Percentiles rank a stretch among this genome's conserved stretches.
Evolutionary conservation across 2,888 invertebrate genomes (phyloP).

Genomic region (Patella pellucida): DNA sequence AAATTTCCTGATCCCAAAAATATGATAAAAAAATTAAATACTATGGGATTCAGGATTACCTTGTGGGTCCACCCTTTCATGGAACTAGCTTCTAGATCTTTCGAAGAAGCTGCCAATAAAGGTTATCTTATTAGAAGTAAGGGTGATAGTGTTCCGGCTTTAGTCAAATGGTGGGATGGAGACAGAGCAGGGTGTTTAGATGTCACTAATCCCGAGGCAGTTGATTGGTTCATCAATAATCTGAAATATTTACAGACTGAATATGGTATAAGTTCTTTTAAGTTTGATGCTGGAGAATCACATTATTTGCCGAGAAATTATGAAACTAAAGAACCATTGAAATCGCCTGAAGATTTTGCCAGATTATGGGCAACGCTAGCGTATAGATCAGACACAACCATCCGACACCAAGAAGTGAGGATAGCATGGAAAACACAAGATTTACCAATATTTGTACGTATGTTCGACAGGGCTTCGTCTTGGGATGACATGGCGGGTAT

Average conservation of each 20-base stretch:
- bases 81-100: conserved; percentile 73
- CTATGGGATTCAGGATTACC: conserved; percentile 80
- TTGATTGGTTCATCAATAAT: conserved; percentile 82
- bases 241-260: conserved; percentile 77
- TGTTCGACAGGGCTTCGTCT: conserved; percentile 88
- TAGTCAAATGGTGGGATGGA: conserved; percentile 85
- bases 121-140: background rate
- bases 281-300: conserved; percentile 77
- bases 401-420: conserved; percentile 83
- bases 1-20: conserved; percentile 80
- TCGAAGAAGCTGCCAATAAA: background rate
- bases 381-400: conserved; percentile 42
- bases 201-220: conserved; percentile 85
- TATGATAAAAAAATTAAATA: conserved; percentile 75
- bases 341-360: conserved; percentile 54
- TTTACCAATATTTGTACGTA: conserved; percentile 81
- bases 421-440: conserved; percentile 86
- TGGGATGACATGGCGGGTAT: conserved; percentile 86
- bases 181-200: conserved; percentile 84
- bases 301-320: conserved; percentile 57
- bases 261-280: conserved; percentile 87
- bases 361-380: conserved; percentile 56
- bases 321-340: conserved; percentile 38
- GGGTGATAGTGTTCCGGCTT: conserved; percentile 38
- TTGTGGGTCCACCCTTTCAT: conserved; percentile 76